Evolutionary conservation across 2,797 vertebrate genomes (phyloP).

Genomic region (Propithecus perrieri): DNA sequence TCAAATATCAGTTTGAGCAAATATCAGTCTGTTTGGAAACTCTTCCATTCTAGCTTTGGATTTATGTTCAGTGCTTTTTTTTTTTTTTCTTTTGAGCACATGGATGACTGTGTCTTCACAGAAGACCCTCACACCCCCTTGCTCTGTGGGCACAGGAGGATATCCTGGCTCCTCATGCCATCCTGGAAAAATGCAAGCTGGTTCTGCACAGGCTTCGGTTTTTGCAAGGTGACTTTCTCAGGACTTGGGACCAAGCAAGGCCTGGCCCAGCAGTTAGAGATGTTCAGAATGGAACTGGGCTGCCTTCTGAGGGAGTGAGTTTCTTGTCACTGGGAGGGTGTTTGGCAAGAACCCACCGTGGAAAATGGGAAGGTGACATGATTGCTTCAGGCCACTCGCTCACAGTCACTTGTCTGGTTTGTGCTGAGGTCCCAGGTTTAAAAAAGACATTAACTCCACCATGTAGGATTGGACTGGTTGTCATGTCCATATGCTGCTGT

Average conservation of each 20-base stretch:
- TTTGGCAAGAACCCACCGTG: not conserved
- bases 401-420: no score
- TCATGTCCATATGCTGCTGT: not conserved
- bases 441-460: not conserved
- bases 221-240: not conserved
- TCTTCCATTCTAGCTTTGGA: not conserved
- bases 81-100: not conserved
- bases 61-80: not conserved
- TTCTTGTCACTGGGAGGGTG: not conserved
- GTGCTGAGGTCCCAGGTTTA: not conserved
- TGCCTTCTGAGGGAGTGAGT: not conserved
- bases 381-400: not conserved
- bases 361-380: not conserved
- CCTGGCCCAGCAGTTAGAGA: not conserved
- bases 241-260: no score
- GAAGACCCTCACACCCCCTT: fast-evolving
- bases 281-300: not conserved
- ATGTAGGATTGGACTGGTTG: not conserved
- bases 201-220: not conserved
- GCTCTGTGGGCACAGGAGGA: no score
- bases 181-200: not conserved
- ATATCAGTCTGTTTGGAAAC: not conserved
- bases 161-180: not conserved
- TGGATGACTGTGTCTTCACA: not conserved
- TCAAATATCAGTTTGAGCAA: not conserved